phyloP scores from a whole-genome alignment of 2,888 invertebrate genomes.

The Coenonympha glycerion region DNA sequence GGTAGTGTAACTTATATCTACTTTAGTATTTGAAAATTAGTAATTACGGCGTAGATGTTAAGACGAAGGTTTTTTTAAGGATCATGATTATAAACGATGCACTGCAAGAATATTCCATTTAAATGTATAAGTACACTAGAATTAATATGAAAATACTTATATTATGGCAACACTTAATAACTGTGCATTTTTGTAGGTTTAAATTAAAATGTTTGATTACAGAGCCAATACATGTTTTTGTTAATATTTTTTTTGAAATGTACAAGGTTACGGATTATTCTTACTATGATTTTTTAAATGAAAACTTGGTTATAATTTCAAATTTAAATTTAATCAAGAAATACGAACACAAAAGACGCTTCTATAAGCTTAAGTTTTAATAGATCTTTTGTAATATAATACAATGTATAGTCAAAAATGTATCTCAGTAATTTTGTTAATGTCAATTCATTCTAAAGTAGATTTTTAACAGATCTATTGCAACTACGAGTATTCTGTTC shows the following conservation, averaged over 20 bases:
- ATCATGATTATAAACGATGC: conserved; percentile 35
- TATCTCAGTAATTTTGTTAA: conserved; percentile 3
- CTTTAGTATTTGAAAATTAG: conserved; percentile 45
- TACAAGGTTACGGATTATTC: too few relatives aligned
- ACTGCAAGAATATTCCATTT: conserved; percentile 38
- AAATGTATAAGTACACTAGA: conserved; percentile 39
- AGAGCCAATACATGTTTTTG: background rate
- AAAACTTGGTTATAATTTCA: too few relatives aligned
- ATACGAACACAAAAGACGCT: background rate
- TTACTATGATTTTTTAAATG: too few relatives aligned
- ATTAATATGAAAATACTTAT: conserved; percentile 2
- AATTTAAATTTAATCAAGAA: background rate
- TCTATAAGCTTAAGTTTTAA: background rate
- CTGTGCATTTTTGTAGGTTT: conserved; percentile 5
- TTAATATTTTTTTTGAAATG: background rate
- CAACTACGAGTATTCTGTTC: too few relatives aligned
- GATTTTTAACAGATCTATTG: too few relatives aligned
- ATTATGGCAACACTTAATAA: conserved; percentile 8
- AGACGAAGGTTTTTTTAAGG: conserved; percentile 44
- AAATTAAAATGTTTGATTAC: background rate
- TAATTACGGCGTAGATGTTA: conserved; percentile 41
- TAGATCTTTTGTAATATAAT: conserved; percentile 2
- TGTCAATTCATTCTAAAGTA: background rate
- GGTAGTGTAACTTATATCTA: conserved; percentile 31
- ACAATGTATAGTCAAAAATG: conserved; percentile 5